These are phyloP conservation scores for Aulostomus chinensis DNA, from an alignment of 2,797 vertebrate species.

Conservation along the genomic window DNA sequence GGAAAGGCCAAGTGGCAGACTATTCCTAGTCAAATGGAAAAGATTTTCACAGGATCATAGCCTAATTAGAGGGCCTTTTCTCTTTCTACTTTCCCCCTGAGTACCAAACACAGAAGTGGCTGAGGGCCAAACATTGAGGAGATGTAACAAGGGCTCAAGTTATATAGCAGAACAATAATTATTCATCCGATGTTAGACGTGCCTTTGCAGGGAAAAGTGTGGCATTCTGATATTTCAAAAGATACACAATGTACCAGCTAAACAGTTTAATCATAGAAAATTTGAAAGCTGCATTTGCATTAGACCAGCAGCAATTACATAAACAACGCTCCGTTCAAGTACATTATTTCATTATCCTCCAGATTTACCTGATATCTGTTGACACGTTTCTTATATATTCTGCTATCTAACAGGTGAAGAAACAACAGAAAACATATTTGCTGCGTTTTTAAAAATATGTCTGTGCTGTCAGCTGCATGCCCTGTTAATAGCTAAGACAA, in stretches of 20 bases:
- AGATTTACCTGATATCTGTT: constrained; percentile 7
- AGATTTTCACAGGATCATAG: constrained; percentile 50
- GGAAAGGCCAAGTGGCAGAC: constrained; percentile 57
- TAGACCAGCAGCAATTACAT: no score
- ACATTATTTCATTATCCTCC: no score
- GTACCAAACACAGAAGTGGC: constrained; percentile 16
- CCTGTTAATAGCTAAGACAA: constrained; percentile 14
- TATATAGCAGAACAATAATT: constrained; percentile 4
- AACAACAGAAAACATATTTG: constrained; percentile 8
- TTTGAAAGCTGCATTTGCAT: no score
- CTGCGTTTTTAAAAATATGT: constrained; percentile 20
- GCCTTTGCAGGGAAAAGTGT: no score
- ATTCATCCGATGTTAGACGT: no score
- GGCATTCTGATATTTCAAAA: no score
- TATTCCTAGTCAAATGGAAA: constrained; percentile 58
- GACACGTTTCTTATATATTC: neutral
- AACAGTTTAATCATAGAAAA: no score
- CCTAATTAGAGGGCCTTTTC: constrained; percentile 62
- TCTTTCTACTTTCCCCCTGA: constrained; percentile 9
- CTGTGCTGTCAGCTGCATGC: constrained; percentile 15
- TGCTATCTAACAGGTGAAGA: neutral
- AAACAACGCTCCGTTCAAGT: no score
- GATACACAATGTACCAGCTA: no score
- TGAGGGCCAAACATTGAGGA: constrained; percentile 31
- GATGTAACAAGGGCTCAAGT: constrained; percentile 28